These are phyloP conservation scores for Tangara arthus DNA, from an alignment of 2,797 vertebrate species.

Conservation along the genomic window DNA sequence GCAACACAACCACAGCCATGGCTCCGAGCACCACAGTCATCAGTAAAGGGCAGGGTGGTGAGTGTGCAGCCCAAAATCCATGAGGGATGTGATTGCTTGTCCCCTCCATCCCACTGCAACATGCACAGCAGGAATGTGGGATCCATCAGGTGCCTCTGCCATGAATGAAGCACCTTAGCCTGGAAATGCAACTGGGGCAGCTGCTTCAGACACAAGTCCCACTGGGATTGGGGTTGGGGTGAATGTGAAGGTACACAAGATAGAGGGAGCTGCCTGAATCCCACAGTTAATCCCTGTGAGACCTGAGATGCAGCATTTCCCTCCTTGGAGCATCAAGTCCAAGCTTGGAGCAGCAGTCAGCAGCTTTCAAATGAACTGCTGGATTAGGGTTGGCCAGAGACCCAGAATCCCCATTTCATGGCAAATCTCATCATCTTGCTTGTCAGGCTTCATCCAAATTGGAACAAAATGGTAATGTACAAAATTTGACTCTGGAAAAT, in stretches of 20 bases:
- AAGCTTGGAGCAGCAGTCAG: neutral
- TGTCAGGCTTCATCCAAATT: neutral
- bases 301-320: neutral
- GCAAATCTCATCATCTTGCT: neutral
- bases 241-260: neutral
- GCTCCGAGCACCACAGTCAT: neutral
- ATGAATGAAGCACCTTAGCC: neutral
- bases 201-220: neutral
- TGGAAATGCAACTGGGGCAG: fast-evolving
- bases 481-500: neutral
- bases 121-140: fast-evolving
- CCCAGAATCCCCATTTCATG: neutral
- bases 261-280: neutral
- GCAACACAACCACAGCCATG: neutral
- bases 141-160: neutral
- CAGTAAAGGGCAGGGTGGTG: neutral
- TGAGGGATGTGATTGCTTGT: fast-evolving
- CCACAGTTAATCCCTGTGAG: fast-evolving
- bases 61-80: neutral
- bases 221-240: fast-evolving
- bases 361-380: neutral
- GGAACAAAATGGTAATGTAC: neutral
- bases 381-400: neutral
- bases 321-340: neutral
- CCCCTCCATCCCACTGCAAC: neutral